Conservation (phyloP, 1,140 invertebrate species). For the Parasteatoda tepidariorum region DNA sequence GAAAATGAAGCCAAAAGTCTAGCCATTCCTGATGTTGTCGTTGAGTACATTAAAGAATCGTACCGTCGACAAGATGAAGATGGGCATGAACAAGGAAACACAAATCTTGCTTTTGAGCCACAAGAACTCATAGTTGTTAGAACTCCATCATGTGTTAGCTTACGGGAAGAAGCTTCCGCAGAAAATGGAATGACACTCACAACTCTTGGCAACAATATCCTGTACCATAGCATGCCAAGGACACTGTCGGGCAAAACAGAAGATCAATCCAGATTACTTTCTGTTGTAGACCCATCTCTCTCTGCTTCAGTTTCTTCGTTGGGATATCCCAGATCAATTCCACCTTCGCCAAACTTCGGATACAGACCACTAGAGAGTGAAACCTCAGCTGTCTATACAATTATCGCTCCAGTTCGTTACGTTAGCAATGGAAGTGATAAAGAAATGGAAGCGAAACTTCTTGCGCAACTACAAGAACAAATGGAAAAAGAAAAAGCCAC, state of each 20-base stretch:
- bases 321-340: slow-evolving; percentile 12
- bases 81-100: not conserved
- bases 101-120: slow-evolving; percentile 42
- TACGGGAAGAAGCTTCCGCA: slow-evolving; percentile 29
- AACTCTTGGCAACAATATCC: not conserved
- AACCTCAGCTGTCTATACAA: slow-evolving; percentile 52
- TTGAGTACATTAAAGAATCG: slow-evolving; percentile 54
- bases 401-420: slow-evolving; percentile 42
- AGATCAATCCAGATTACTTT: not conserved
- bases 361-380: slow-evolving; percentile 52
- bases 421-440: not conserved
- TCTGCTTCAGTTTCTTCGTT: slow-evolving; percentile 1
- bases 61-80: slow-evolving; percentile 4
- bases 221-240: slow-evolving; percentile 13
- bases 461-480: not conserved
- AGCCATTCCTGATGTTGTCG: slow-evolving; percentile 53
- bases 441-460: slow-evolving; percentile 18
- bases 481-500: slow-evolving; percentile 25
- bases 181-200: slow-evolving; percentile 5
- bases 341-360: slow-evolving; percentile 51
- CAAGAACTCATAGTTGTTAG: slow-evolving; percentile 46
- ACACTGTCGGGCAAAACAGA: not conserved
- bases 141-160: slow-evolving; percentile 36
- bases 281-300: slow-evolving; percentile 17
- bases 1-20: slow-evolving; percentile 36